These are phyloP conservation scores for Ectropis crepuscularia DNA, from an alignment of 2,888 invertebrate genomes.

Conservation along the genomic window DNA sequence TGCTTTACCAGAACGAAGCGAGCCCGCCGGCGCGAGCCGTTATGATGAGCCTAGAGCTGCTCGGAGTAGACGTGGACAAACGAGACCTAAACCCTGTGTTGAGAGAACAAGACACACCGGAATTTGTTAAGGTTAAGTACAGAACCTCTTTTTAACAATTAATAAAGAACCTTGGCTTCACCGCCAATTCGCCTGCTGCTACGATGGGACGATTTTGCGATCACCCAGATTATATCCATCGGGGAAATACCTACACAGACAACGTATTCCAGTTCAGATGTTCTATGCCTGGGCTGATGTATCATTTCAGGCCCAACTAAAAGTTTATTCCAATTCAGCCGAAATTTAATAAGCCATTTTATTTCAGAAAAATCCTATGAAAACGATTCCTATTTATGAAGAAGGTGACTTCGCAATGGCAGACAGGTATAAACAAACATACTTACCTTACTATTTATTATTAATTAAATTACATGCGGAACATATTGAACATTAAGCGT, in stretches of 20 bases:
- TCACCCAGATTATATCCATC: too few relatives aligned
- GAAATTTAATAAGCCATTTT: not conserved
- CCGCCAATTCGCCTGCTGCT: too few relatives aligned
- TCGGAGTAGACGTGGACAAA: conserved; percentile 58
- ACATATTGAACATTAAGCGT: too few relatives aligned
- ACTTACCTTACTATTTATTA: too few relatives aligned
- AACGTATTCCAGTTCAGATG: too few relatives aligned
- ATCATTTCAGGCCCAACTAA: not conserved
- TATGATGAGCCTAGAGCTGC: conserved; percentile 67
- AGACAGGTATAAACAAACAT: conserved; percentile 62
- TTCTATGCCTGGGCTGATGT: too few relatives aligned
- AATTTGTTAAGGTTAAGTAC: conserved; percentile 58
- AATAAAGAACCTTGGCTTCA: too few relatives aligned
- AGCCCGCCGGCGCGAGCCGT: conserved; percentile 76
- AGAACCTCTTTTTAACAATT: too few relatives aligned
- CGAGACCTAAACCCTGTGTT: conserved; percentile 64
- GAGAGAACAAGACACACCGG: conserved; percentile 69
- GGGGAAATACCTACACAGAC: too few relatives aligned
- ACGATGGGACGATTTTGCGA: too few relatives aligned
- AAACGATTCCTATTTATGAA: conserved; percentile 68
- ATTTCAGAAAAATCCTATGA: conserved; percentile 76
- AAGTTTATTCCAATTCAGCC: not conserved
- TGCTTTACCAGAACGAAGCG: conserved; percentile 62
- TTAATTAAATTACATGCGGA: too few relatives aligned
- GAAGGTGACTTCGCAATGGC: conserved; percentile 69